Percentiles rank a stretch among this genome's conserved stretches.
Conservation (phyloP, 2,888 invertebrate species). For the Macrophya annulata region DNA sequence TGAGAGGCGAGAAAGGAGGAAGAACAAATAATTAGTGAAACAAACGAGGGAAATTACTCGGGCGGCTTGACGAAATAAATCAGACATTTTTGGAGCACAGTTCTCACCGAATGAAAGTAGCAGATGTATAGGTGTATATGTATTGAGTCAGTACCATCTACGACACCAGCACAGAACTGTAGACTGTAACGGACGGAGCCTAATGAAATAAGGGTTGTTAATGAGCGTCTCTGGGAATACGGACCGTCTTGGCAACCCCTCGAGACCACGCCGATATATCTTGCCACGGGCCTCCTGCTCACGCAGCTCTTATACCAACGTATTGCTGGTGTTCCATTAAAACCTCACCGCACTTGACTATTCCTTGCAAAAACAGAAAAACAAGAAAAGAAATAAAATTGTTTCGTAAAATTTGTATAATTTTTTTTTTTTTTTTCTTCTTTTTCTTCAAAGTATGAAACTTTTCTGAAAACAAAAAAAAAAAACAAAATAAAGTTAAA, state of each 20-base stretch:
- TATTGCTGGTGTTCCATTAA: not conserved
- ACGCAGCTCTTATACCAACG: not conserved
- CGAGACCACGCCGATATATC: constrained; percentile 67
- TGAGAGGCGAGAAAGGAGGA: constrained; percentile 48
- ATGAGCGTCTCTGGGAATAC: constrained; percentile 69
- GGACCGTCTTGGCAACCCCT: constrained; percentile 67
- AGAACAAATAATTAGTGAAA: constrained; percentile 73
- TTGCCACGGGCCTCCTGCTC: constrained; percentile 54
- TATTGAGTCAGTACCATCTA: constrained; percentile 56
- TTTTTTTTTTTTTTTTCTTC: not conserved
- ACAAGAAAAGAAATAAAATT: no score
- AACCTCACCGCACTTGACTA: not conserved
- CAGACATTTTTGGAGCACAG: constrained; percentile 64
- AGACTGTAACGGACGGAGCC: constrained; percentile 62
- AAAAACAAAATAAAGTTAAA: no score
- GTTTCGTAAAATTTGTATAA: not conserved
- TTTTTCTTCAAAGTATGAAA: not conserved
- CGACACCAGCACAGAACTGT: constrained; percentile 57
- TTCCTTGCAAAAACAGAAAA: not conserved
- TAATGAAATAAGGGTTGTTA: constrained; percentile 75
- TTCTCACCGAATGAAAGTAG: constrained; percentile 23
- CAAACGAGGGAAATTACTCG: constrained; percentile 72
- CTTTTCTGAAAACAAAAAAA: not conserved
- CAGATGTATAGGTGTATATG: not conserved
- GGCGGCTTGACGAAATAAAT: constrained; percentile 71